Conservation (phyloP, 2,888 invertebrate species). For the Leptarthrus brevirostris region DNA sequence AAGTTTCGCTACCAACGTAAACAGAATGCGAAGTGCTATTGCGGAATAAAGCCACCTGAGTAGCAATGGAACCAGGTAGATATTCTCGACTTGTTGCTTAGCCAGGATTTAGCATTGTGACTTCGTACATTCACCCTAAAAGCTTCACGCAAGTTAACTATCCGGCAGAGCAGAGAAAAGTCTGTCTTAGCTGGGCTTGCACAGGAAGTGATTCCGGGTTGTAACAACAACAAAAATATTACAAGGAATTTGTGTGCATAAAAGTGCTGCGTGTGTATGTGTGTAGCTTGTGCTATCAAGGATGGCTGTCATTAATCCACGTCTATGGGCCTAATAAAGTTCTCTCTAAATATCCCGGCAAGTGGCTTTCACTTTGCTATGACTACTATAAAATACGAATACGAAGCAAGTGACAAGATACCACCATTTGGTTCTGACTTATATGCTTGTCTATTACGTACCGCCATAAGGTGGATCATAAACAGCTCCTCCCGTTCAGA, state of each 20-base stretch:
- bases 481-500: slow-evolving; percentile 1
- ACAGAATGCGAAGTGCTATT: neutral
- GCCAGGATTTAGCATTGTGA: slow-evolving; percentile 23
- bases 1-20: slow-evolving; percentile 27
- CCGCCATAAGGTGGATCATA: slow-evolving; percentile 37
- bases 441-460: slow-evolving; percentile 33
- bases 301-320: slow-evolving; percentile 14
- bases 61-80: slow-evolving; percentile 12
- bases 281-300: slow-evolving; percentile 1
- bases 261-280: neutral
- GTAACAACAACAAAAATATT: slow-evolving; percentile 15
- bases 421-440: slow-evolving; percentile 9
- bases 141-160: neutral
- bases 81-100: slow-evolving; percentile 33
- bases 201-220: slow-evolving; percentile 14
- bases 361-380: slow-evolving; percentile 18
- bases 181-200: neutral
- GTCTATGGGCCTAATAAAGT: slow-evolving; percentile 24
- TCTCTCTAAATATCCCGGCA: slow-evolving; percentile 19
- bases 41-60: neutral
- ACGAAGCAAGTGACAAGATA: slow-evolving; percentile 2
- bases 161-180: neutral
- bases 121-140: slow-evolving; percentile 23
- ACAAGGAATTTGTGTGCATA: slow-evolving; percentile 32
- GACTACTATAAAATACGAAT: slow-evolving; percentile 1